Evolutionary conservation across 2,797 vertebrate genomes (phyloP).

Genomic region (Jordanella pulchra): DNA sequence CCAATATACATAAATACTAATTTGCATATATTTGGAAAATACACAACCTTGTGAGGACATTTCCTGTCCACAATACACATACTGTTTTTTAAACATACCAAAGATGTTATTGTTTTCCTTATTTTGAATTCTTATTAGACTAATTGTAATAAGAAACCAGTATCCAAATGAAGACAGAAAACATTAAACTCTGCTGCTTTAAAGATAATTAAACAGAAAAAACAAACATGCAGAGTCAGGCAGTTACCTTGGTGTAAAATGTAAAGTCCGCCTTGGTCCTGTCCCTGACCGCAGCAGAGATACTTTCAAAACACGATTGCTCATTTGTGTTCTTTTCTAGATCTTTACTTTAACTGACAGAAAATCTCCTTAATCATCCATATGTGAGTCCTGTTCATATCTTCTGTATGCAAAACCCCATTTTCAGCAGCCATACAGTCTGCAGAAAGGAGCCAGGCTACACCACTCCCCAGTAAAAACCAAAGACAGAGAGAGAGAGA

Average conservation of each 20-base stretch:
- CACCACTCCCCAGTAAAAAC: constrained; percentile 26
- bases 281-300: constrained; percentile 54
- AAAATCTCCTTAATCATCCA: constrained; percentile 3
- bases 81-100: not conserved
- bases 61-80: not conserved
- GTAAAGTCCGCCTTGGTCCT: constrained; percentile 47
- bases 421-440: constrained; percentile 19
- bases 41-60: not conserved
- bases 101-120: not conserved
- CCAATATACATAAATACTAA: not conserved
- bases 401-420: constrained; percentile 29
- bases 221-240: not conserved
- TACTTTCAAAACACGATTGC: constrained; percentile 67
- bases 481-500: not conserved
- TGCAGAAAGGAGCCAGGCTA: constrained; percentile 28
- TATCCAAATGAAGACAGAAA: not conserved
- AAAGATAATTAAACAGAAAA: not conserved
- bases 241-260: constrained; percentile 63
- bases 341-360: not conserved
- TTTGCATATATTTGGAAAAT: not conserved
- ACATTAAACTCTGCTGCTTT: not conserved
- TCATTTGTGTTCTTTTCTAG: constrained; percentile 52
- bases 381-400: constrained; percentile 5
- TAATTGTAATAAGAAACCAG: not conserved
- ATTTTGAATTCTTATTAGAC: not conserved